Evolutionary conservation across 2,797 vertebrate species (phyloP), one percentile per base, ranked within the genome.

Genomic region (Mus spretus): DNA sequence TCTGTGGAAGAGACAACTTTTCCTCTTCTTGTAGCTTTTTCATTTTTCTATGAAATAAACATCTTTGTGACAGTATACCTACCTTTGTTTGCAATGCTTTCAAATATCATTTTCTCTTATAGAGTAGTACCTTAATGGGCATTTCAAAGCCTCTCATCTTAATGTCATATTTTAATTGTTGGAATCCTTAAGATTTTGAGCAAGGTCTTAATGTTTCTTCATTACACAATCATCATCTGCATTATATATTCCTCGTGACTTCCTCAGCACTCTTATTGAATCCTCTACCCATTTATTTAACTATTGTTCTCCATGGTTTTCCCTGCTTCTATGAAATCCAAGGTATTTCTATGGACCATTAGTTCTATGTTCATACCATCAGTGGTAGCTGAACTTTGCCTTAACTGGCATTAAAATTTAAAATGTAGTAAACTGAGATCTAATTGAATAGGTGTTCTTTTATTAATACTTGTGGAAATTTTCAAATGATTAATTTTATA

Each of bases 1-100:
- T 37, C 79, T 9, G 74, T 93, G 37, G 97, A 95, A 97, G 50
- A n/a, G 20, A 70, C 17, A 10, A 26, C 79, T 81, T 97, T 78
- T 34, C 61, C 19, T 85, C 31, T 17, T 77, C 26, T 2, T 89
- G 34, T 77, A 85, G 1, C 8, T 89, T 63, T 93, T 55, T 50
- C 70, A 28, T 67, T 37, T 8, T 63, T 87, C 88, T 67, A 55
- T 5, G 53, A 55, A 37, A 37, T 72, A 95, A 79, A 88, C 17
- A 20, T 22, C 22, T 44, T 1, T 6, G 1, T 92, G 74, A 84
- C 24, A 57, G 53, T 75, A n/a, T 72, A 79, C 85, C 31, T 53
- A 79, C 1, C 4, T 81, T 63, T 67, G 2, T 78, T 61, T 78
- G 26, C 28, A 90, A 86, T 26, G 7, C 65, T 80, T 91, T 70